Evolutionary conservation across 2,888 invertebrate genomes (phyloP).

Genomic region (Leptinotarsa peninsularis): DNA sequence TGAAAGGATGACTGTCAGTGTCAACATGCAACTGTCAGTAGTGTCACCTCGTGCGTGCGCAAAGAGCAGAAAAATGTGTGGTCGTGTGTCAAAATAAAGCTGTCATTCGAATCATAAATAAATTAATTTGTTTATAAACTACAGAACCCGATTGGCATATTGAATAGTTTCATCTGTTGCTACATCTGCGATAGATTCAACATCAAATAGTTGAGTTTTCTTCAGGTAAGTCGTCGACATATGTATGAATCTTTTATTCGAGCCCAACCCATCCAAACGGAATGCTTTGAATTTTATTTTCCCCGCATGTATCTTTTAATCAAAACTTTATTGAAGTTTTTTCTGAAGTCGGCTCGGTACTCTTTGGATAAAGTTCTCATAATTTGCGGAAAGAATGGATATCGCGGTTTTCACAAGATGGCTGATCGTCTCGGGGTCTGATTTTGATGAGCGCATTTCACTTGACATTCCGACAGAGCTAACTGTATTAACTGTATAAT

Average conservation of each 20-base stretch:
- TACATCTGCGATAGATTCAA: not conserved
- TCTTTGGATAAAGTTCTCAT: not conserved
- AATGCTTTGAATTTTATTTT: not conserved
- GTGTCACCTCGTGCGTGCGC: not conserved
- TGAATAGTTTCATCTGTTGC: not conserved
- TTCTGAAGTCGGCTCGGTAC: no score
- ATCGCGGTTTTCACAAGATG: not conserved
- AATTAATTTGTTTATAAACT: slow-evolving; percentile 17
- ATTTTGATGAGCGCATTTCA: not conserved
- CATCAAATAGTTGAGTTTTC: slow-evolving; percentile 1
- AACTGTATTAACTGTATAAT: slow-evolving; percentile 7
- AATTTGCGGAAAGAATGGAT: not conserved
- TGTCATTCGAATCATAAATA: slow-evolving; percentile 14
- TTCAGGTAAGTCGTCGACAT: slow-evolving; percentile 11
- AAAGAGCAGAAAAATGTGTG: not conserved
- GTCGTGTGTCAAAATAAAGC: slow-evolving; percentile 7
- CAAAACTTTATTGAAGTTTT: no score
- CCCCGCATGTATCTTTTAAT: not conserved
- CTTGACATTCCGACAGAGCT: not conserved
- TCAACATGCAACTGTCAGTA: no score
- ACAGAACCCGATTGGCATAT: not conserved
- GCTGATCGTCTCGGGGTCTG: not conserved
- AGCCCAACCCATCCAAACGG: slow-evolving; percentile 4
- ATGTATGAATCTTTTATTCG: not conserved
- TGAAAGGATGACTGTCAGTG: no score